These are phyloP conservation scores for Catostomus latipinnis DNA, from an alignment of 2,797 vertebrate genomes.

Conservation along the genomic window DNA sequence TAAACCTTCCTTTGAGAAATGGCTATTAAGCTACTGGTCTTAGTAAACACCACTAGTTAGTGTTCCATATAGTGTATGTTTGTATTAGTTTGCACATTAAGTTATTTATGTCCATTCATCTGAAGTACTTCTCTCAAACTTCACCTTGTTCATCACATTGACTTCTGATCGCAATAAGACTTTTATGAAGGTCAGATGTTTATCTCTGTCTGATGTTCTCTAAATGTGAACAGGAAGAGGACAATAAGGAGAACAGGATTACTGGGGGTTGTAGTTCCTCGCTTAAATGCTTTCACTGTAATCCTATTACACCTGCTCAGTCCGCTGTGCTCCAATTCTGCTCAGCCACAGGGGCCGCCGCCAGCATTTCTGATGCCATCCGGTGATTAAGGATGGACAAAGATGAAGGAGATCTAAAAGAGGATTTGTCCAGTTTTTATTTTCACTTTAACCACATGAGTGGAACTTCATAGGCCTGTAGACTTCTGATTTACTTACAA, in stretches of 20 bases:
- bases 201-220: not conserved
- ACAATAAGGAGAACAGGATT: conserved; percentile 56
- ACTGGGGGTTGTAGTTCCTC: conserved; percentile 54
- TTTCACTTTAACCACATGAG: not conserved
- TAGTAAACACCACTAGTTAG: too few relatives aligned
- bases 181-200: conserved; percentile 34
- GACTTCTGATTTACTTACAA: not conserved
- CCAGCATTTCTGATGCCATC: conserved; percentile 39
- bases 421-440: conserved; percentile 2
- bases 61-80: too few relatives aligned
- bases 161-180: not conserved
- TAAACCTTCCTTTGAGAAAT: too few relatives aligned
- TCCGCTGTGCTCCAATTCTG: conserved; percentile 55
- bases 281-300: conserved; percentile 58
- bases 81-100: too few relatives aligned
- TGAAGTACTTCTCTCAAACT: not conserved
- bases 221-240: conserved; percentile 40
- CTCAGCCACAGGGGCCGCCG: conserved; percentile 27
- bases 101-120: not conserved
- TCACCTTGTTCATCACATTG: not conserved
- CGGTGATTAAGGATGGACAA: conserved; percentile 51
- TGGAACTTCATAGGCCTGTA: not conserved
- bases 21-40: too few relatives aligned
- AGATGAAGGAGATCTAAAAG: conserved; percentile 43
- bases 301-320: conserved; percentile 62